Evolutionary conservation across 2,888 invertebrate genomes (phyloP).

Genomic region (Thecophora atra): DNA sequence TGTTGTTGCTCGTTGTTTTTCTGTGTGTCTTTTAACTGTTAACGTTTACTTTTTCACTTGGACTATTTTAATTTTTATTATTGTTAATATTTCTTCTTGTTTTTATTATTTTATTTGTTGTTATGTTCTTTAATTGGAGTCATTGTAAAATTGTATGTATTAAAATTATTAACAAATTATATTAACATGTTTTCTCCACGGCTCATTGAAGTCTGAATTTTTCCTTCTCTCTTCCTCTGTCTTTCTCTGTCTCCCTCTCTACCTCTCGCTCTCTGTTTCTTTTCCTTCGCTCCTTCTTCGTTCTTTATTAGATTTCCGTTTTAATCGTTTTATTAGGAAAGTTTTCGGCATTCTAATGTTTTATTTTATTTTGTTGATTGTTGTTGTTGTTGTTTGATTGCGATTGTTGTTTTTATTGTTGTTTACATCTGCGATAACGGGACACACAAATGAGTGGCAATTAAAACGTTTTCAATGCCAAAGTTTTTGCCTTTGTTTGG

Average conservation of each 20-base stretch:
- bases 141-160: too few species aligned
- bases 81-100: background rate
- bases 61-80: too few species aligned
- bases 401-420: background rate
- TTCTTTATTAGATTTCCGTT: background rate
- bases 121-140: too few species aligned
- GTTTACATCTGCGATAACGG: conserved; percentile 17
- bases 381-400: background rate
- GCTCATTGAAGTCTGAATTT: too few species aligned
- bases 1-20: background rate
- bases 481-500: conserved; percentile 17
- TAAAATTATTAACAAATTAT: too few species aligned
- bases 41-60: too few species aligned
- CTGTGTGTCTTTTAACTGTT: too few species aligned
- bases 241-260: background rate
- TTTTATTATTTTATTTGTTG: too few species aligned
- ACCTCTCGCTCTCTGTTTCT: background rate
- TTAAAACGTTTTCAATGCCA: conserved; percentile 29
- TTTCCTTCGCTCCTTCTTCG: background rate
- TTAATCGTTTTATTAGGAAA: conserved; percentile 34
- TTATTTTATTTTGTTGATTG: background rate
- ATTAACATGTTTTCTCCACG: too few species aligned
- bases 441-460: conserved; percentile 32
- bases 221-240: too few species aligned
- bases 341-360: conserved; percentile 21